Conservation (phyloP, 2,797 vertebrate species). For the Hirundo rustica region DNA sequence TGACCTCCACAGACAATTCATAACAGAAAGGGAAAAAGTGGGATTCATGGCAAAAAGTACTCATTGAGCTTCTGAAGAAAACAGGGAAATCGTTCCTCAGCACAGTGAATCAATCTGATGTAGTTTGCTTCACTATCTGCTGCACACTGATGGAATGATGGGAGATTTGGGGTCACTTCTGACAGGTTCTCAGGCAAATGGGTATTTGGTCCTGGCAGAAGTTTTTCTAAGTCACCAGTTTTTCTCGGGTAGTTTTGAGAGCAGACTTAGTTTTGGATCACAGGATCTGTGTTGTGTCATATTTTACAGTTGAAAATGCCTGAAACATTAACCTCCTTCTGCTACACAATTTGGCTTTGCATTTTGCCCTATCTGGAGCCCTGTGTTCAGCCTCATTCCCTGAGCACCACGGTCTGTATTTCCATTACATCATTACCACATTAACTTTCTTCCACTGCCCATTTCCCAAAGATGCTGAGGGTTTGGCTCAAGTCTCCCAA, state of each 20-base stretch:
- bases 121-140: background rate
- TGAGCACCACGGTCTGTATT: rapidly evolving
- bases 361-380: background rate
- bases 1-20: background rate
- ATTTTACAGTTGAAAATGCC: background rate
- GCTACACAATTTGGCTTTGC: background rate
- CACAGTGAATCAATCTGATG: background rate
- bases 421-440: background rate
- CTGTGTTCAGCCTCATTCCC: background rate
- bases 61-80: background rate
- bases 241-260: background rate
- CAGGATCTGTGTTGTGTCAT: background rate
- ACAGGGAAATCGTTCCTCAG: background rate
- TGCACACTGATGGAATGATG: background rate
- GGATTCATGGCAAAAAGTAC: background rate
- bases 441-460: background rate
- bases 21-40: background rate
- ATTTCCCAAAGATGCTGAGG: background rate
- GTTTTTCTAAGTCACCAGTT: background rate
- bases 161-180: background rate
- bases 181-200: background rate
- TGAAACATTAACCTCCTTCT: background rate
- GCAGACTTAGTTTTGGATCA: background rate
- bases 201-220: background rate
- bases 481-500: background rate